Base-by-base conservation (phyloP, 2,888 invertebrate genomes). In the Vanessa cardui region DNA sequence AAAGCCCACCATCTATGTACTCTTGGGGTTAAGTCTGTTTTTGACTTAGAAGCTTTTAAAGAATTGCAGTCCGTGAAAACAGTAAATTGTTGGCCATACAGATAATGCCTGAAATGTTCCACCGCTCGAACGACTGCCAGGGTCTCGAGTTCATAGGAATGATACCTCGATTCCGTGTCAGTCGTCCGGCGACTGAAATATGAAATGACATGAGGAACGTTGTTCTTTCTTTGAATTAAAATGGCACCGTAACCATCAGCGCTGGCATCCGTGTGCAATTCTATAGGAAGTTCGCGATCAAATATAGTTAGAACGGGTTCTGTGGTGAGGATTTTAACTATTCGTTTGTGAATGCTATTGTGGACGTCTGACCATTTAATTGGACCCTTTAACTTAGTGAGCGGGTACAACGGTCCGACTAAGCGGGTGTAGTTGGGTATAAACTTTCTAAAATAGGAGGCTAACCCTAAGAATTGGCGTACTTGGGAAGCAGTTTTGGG, bases 1-100 rank as follows among this genome's bases (percentile, higher is more conserved):
- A 54, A 56, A 3, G 75, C 72, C 76, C 76, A 78, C 77, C 77
- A 79, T 6, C 78, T 61, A 39, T 76, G 73, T 1, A 77, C 74
- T 2, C 76, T 66, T 4, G 75, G 76, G 49, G 18, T 49, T 20
- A n/a, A n/a, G 15, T 80, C 73, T 2, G 50, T 67, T 62, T 77
- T 77, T 2, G 47, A 60, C 16, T 67, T 64, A 5, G 76, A 70
- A 0, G 70, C 64, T 15, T 71, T 66, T 6, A 71, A 46, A 0
- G 65, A 46, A 18, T 66, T 68, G 12, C 59, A 59, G 8, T 59
- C 59, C 15, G 59, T 59, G n/a, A 59, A 21, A 31, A 59, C 71
- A 7, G 33, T 73, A 50, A 76, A 76, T 6, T 67, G 49, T 6
- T 60, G 65, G 2, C 74, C 70, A 62, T 74, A 64, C 0, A 74